Evolutionary conservation across 2,113 vertebrate genomes (phyloP).

Genomic region (Chascanopsetta lugubris): DNA sequence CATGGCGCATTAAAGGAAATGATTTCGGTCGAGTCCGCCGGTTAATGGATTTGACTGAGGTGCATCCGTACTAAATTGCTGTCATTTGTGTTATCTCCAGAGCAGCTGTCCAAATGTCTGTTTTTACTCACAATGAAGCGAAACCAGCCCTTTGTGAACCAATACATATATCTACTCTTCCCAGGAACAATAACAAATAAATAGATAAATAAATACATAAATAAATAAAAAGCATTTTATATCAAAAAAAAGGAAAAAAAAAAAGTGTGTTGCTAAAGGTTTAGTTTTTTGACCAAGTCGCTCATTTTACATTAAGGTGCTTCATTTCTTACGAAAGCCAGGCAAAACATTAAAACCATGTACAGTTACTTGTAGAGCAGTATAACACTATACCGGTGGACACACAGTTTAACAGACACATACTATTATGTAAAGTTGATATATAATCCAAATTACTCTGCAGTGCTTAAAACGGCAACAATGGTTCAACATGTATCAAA

Average conservation of each 20-base stretch:
- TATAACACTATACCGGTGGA: conserved; percentile 48
- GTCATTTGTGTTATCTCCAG: conserved; percentile 73
- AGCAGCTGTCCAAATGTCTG: conserved; percentile 76
- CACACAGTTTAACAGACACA: conserved; percentile 55
- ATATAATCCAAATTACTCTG: conserved; percentile 66
- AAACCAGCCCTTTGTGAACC: conserved; percentile 82
- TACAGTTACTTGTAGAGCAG: conserved; percentile 67
- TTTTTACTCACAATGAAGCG: conserved; percentile 75
- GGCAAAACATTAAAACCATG: conserved; percentile 72
- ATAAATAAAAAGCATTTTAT: conserved; percentile 68
- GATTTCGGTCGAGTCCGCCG: conserved; percentile 41
- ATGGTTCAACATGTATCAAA: conserved; percentile 69
- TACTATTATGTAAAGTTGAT: conserved; percentile 71
- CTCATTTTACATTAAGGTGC: conserved; percentile 81
- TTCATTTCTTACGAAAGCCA: conserved; percentile 75
- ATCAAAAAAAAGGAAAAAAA: too few species aligned
- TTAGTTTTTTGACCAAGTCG: conserved; percentile 74
- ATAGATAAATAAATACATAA: neutral
- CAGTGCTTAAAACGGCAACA: conserved; percentile 72
- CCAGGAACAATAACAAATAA: conserved; percentile 61
- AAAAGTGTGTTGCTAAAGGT: conserved; percentile 68
- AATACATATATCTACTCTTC: conserved; percentile 75
- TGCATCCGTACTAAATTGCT: conserved; percentile 71
- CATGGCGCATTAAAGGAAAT: conserved; percentile 50
- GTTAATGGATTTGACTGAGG: conserved; percentile 71